phyloP scores from a whole-genome alignment of 2,113 vertebrate species.

The Choloepus hoffmanni region DNA sequence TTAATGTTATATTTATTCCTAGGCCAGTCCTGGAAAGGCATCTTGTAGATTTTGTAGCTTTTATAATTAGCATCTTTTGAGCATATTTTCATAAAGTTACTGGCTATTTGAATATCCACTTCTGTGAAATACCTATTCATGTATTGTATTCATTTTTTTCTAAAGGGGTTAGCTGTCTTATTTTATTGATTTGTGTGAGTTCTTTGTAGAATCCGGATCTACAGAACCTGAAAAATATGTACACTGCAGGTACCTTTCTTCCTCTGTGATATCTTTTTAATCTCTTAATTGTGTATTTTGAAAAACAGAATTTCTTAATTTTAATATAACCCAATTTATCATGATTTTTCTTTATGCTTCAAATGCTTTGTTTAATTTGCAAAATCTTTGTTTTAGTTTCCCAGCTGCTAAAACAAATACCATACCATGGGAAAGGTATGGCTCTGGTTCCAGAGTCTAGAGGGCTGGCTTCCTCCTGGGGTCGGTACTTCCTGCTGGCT shows the following conservation, averaged over 20 bases:
- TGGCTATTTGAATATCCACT: background rate
- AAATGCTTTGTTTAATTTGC: background rate
- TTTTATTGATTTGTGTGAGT: background rate
- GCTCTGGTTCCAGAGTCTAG: too few relatives aligned
- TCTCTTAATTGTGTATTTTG: background rate
- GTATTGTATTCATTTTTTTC: background rate
- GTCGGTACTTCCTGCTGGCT: too few relatives aligned
- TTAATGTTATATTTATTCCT: background rate
- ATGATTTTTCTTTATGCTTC: background rate
- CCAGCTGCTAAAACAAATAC: too few relatives aligned
- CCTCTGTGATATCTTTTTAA: background rate
- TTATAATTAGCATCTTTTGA: background rate
- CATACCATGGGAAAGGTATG: too few relatives aligned
- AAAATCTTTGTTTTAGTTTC: background rate
- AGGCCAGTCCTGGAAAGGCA: too few relatives aligned
- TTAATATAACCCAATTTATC: background rate
- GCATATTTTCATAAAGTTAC: background rate
- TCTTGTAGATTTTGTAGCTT: background rate
- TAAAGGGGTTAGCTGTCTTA: background rate
- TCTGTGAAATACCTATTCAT: background rate
- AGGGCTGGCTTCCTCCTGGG: too few relatives aligned
- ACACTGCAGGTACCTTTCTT: background rate
- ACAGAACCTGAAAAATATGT: background rate
- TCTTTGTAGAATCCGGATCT: background rate
- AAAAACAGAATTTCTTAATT: background rate